These are phyloP conservation scores for Lysandra coridon DNA, from an alignment of 2,888 invertebrate genomes.

Conservation along the genomic window DNA sequence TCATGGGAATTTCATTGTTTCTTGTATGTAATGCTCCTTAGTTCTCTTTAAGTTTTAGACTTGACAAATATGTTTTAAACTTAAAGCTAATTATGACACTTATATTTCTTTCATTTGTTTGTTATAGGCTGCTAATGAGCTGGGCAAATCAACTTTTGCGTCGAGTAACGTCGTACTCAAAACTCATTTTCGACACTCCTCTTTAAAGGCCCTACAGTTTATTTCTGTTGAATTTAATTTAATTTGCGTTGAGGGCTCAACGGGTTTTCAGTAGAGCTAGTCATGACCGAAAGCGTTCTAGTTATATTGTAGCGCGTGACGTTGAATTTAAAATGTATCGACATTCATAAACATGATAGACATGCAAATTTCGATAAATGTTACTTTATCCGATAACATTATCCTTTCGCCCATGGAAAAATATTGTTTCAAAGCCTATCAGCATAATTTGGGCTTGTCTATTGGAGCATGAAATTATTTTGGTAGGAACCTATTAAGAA, in stretches of 20 bases:
- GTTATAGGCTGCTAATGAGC: not conserved
- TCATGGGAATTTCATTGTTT: too few relatives aligned
- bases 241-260: not conserved
- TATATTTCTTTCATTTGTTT: not conserved
- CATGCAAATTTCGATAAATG: constrained; percentile 2
- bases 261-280: not conserved
- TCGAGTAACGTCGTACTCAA: not conserved
- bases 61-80: not conserved
- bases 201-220: not conserved
- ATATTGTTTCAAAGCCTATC: not conserved
- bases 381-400: not conserved
- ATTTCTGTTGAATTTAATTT: not conserved
- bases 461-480: not conserved
- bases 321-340: not conserved
- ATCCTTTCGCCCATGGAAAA: not conserved
- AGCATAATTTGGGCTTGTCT: not conserved
- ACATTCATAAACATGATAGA: not conserved
- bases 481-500: not conserved
- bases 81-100: too few relatives aligned
- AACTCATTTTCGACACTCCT: not conserved
- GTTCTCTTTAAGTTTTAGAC: too few relatives aligned
- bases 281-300: not conserved
- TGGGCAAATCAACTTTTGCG: not conserved
- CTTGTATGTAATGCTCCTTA: too few relatives aligned
- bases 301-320: not conserved